These are phyloP conservation scores for Altica lythri DNA, from an alignment of 2,888 invertebrate species.

Conservation along the genomic window DNA sequence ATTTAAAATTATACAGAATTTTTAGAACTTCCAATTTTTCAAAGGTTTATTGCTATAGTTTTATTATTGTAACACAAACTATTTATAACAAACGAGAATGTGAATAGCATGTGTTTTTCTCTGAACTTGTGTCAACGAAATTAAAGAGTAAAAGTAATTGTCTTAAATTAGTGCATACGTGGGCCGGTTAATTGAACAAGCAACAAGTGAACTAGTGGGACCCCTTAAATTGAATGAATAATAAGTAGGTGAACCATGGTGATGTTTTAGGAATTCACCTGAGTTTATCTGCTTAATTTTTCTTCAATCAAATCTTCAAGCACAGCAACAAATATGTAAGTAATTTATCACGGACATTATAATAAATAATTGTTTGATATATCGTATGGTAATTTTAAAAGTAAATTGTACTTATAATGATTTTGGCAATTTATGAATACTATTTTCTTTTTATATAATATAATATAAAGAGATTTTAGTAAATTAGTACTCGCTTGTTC, in stretches of 20 bases:
- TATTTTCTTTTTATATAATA: neutral
- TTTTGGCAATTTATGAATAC: conserved; percentile 1
- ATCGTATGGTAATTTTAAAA: too few relatives aligned
- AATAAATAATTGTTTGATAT: too few relatives aligned
- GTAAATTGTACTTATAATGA: neutral
- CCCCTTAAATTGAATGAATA: conserved; percentile 18
- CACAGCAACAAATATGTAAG: neutral
- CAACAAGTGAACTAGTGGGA: neutral
- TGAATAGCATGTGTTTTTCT: too few relatives aligned
- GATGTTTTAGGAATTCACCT: conserved; percentile 37
- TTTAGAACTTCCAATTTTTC: too few relatives aligned
- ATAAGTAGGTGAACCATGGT: conserved; percentile 36
- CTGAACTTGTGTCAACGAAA: too few relatives aligned
- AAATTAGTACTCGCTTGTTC: neutral
- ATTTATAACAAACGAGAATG: too few relatives aligned
- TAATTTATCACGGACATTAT: too few relatives aligned
- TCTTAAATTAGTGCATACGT: neutral
- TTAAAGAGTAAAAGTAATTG: conserved; percentile 3
- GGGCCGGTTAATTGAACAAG: neutral
- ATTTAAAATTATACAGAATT: too few relatives aligned
- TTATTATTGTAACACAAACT: too few relatives aligned
- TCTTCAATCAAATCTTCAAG: conserved; percentile 16
- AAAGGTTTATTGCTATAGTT: too few relatives aligned
- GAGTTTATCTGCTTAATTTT: conserved; percentile 44
- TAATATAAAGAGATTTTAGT: neutral